Conservation (phyloP, 92 coral and sea anemone species). For the Pocillopora grandis region DNA sequence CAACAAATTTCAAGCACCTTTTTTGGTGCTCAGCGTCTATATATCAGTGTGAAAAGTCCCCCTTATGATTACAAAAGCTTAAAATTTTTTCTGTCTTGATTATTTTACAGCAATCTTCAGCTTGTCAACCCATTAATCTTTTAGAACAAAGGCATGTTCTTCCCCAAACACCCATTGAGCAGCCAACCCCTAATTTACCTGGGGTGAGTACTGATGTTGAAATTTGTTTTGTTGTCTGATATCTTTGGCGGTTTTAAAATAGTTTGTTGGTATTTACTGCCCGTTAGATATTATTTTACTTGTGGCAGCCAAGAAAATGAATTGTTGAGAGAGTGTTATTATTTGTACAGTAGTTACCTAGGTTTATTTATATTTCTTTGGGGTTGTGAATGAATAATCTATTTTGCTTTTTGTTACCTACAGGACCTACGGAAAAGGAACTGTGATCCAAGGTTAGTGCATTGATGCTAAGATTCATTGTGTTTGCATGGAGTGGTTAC, state of each 20-base stretch:
- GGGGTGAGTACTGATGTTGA: slow-evolving; percentile 51
- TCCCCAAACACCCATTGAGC: slow-evolving; percentile 85
- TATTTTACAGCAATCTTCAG: slow-evolving; percentile 64
- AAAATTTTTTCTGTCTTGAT: neutral
- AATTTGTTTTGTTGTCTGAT: neutral
- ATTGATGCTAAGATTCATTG: neutral
- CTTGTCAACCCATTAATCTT: slow-evolving; percentile 82
- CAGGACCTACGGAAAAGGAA: slow-evolving; percentile 90
- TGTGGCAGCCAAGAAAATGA: neutral
- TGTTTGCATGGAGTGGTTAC: too few relatives aligned
- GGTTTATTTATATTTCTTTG: neutral
- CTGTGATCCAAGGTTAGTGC: slow-evolving; percentile 73
- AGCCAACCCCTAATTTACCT: slow-evolving; percentile 57
- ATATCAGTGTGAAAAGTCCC: neutral
- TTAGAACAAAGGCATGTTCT: slow-evolving; percentile 86
- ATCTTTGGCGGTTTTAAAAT: neutral
- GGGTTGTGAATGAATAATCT: neutral
- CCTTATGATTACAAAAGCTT: neutral
- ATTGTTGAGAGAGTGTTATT: too few relatives aligned
- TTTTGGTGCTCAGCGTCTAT: too few relatives aligned
- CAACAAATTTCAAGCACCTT: too few relatives aligned
- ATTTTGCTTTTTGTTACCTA: neutral
- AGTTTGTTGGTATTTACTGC: neutral
- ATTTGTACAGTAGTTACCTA: neutral
- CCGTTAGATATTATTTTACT: neutral